Base-by-base conservation (phyloP, 1,140 invertebrate genomes). In the Papilio helenus region DNA sequence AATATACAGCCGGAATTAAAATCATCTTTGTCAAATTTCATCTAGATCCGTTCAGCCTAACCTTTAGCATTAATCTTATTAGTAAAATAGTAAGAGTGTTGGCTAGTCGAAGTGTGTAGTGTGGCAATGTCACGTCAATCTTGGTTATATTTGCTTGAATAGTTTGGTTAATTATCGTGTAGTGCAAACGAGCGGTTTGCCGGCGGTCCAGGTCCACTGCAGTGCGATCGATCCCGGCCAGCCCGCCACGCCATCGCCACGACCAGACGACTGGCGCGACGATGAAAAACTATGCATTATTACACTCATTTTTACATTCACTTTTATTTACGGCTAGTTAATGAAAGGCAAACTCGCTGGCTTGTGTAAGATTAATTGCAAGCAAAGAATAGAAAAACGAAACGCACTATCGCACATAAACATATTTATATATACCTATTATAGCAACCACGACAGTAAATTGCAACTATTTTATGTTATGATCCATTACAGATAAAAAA, bases 221-320 rank as follows among this genome's bases (percentile, higher is more conserved):
- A 65, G 73, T 79, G 81, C 73, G 90, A 93, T 93, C 88, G 92
- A 93, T 91, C 87, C 85, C 82, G 82, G 82, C 61, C 61, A 65
- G 61, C 61, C n/a, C n/a, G 55, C 55, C 26, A 55, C 49, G 49
- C 49, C 49, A 55, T 18, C 9, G 81, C 84, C 82, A 82, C 83
- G 81, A 88, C 88, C 86, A 92, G 90, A 92, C 90, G 86, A 79
- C 44, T 81, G 90, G 85, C 89, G 89, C 87, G 89, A 80, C 88
- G 83, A 88, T 89, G 88, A 91, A 92, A 92, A 92, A 92, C 90
- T 90, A 88, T 88, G 86, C 85, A 88, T 90, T 89, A 88, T 91
- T 86, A 82, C 84, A 78, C 79, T 84, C 87, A 88, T 84, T 90
- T 87, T 84, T 85, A 71, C 82, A 81, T 77, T 61, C 81, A 84